phyloP scores from a whole-genome alignment of 2,888 invertebrate species.

The Cartodere bifasciata region DNA sequence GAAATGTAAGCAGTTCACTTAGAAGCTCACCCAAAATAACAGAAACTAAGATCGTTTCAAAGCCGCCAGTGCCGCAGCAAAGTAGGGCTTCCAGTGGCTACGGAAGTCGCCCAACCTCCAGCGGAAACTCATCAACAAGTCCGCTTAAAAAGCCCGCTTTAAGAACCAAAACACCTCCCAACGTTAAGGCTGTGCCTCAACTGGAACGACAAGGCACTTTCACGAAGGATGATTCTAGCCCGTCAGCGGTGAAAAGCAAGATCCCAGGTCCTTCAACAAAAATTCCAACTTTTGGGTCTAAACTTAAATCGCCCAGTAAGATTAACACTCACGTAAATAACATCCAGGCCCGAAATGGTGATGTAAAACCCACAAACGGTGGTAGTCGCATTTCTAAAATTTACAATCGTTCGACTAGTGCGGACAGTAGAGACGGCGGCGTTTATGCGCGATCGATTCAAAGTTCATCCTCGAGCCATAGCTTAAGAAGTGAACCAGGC shows the following conservation, averaged over 20 bases:
- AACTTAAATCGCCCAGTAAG: slow-evolving; percentile 11
- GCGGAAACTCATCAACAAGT: slow-evolving; percentile 10
- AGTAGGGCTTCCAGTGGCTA: slow-evolving; percentile 16
- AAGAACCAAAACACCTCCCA: slow-evolving; percentile 14
- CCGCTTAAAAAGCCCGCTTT: slow-evolving; percentile 20
- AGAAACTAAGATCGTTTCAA: slow-evolving; percentile 11
- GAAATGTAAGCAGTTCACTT: slow-evolving; percentile 26
- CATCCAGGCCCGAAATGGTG: too few species aligned
- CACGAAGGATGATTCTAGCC: slow-evolving; percentile 60
- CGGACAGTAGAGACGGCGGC: slow-evolving; percentile 28
- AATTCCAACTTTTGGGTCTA: slow-evolving; percentile 24
- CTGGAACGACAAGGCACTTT: slow-evolving; percentile 83
- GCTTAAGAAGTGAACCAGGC: slow-evolving; percentile 37
- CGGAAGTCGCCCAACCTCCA: slow-evolving; percentile 15
- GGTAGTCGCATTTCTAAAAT: slow-evolving; percentile 13
- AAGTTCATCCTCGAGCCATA: slow-evolving; percentile 43
- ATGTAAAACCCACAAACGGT: slow-evolving; percentile 2
- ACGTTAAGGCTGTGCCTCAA: slow-evolving; percentile 31
- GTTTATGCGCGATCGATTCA: slow-evolving; percentile 29
- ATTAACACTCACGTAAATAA: too few species aligned
- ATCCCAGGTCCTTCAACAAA: slow-evolving; percentile 24
- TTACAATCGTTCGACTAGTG: slow-evolving; percentile 32
- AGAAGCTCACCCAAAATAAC: slow-evolving; percentile 11
- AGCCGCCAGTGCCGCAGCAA: slow-evolving; percentile 13
- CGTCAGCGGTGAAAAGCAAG: slow-evolving; percentile 7